Base-by-base conservation (phyloP, 2,797 vertebrate species). In the Euphonia xanthogaster region DNA sequence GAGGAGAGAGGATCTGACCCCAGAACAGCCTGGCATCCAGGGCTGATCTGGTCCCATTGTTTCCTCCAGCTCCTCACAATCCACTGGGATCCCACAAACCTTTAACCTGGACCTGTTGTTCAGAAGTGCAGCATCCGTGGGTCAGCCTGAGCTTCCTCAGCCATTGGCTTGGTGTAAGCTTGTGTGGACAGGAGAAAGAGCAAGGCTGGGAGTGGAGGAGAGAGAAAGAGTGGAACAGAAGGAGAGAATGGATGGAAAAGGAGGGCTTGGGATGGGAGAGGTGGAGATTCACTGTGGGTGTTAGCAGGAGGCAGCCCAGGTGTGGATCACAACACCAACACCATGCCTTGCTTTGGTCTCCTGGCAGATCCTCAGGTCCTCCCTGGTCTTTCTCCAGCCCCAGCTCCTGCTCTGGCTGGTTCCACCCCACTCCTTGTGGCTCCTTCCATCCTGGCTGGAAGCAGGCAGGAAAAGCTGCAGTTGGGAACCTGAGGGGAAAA, bases 371-470 rank as follows among this genome's bases (percentile, higher is more conserved):
- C 44, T 84, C 3, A 1, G 1, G 1, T 42, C 71, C 58, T 42
- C 4, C 35, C 11, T 0, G 1, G 14, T 42, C 30, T 58, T 67
- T 28, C 35, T 48, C 42, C 13, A n/a, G 12, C 39, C 66, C 37
- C 27, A 4, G 31, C 20, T 75, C 33, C n/a, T 50, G 25, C 12
- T 71, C 55, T 10, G 47, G 20, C 66, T 31, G 31, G 9, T 40
- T 9, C 58, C 75, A 2, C 6, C 33, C 50, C 10, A 0, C 24
- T 23, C 9, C 53, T 2, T 0, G 3, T 3, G 17, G 47, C 20
- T 61, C 51, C 31, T 42, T 54, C 65, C 25, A 1, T 14, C 4
- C 22, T 1, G 31, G 44, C 42, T 44, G 22, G 58, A 11, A 16
- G 22, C 45, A n/a, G 54, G 51, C n/a, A 27, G 51, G 39, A n/a